Conservation (phyloP, 1,140 invertebrate genomes). For the Drosophila bifasciata region DNA sequence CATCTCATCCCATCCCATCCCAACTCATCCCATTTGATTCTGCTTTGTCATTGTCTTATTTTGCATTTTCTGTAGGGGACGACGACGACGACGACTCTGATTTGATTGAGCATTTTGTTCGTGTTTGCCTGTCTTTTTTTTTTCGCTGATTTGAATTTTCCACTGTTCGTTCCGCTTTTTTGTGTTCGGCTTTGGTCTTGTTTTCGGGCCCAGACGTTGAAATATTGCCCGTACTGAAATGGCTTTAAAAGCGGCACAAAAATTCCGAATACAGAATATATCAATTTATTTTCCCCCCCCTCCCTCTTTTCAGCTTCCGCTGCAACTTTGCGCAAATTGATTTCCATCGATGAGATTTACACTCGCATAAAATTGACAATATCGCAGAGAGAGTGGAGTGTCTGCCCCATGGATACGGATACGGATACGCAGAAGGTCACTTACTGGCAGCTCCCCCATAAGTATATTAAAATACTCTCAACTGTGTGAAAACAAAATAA, state of each 20-base stretch:
- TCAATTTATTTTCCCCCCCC: slow-evolving; percentile 52
- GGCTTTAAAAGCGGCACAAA: slow-evolving; percentile 20
- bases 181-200: slow-evolving; percentile 7
- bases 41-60: slow-evolving; percentile 68
- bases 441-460: slow-evolving; percentile 14
- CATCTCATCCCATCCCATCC: background rate
- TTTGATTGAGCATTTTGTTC: slow-evolving; percentile 77
- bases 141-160: slow-evolving; percentile 65
- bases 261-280: slow-evolving; percentile 50
- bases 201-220: slow-evolving; percentile 6
- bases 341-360: slow-evolving; percentile 62
- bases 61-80: slow-evolving; percentile 52
- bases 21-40: slow-evolving; percentile 6
- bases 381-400: slow-evolving; percentile 31
- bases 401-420: slow-evolving; percentile 4
- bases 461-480: too few relatives aligned
- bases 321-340: slow-evolving; percentile 58
- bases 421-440: slow-evolving; percentile 22
- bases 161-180: slow-evolving; percentile 6
- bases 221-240: slow-evolving; percentile 36
- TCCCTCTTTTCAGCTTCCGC: background rate
- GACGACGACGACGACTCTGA: slow-evolving; percentile 69
- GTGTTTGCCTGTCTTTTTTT: slow-evolving; percentile 23
- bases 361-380: slow-evolving; percentile 64
- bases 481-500: too few relatives aligned